Percentiles rank a stretch among this genome's conserved stretches.
phyloP scores from a whole-genome alignment of 2,888 invertebrate species.

The Epicampocera succincta region DNA sequence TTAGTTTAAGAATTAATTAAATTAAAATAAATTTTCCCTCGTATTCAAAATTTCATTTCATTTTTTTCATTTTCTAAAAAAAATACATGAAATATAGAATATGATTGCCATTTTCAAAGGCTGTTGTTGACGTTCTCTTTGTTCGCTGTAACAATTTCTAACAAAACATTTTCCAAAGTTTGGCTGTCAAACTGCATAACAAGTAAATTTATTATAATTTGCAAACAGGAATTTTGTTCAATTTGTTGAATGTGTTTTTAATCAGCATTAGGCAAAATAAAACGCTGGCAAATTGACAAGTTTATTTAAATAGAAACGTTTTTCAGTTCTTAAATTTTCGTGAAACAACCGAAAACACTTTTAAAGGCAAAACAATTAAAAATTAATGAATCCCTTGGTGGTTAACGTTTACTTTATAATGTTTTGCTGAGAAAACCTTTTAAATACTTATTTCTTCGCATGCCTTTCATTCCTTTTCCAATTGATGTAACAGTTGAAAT shows the following conservation, averaged over 20 bases:
- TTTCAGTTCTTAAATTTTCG: neutral
- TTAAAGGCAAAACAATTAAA: slow-evolving; percentile 42
- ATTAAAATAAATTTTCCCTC: no score
- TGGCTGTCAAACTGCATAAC: slow-evolving; percentile 64
- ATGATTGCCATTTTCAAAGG: slow-evolving; percentile 15
- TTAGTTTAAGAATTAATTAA: no score
- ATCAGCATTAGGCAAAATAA: neutral
- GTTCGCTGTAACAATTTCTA: slow-evolving; percentile 1
- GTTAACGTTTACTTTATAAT: slow-evolving; percentile 13
- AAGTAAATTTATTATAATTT: slow-evolving; percentile 61
- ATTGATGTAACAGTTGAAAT: neutral
- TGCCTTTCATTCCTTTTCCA: neutral
- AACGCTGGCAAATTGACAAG: neutral
- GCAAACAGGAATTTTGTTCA: no score
- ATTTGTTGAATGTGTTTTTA: neutral
- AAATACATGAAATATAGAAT: slow-evolving; percentile 19
- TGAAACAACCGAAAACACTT: neutral
- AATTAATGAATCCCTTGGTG: slow-evolving; percentile 40
- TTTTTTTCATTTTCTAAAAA: neutral
- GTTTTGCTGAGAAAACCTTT: slow-evolving; percentile 7
- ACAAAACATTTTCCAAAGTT: slow-evolving; percentile 61
- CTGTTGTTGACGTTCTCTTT: slow-evolving; percentile 47
- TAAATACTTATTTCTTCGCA: slow-evolving; percentile 6
- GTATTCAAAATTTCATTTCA: neutral
- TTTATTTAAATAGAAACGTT: slow-evolving; percentile 7